Percentiles rank a stretch among this genome's conserved stretches.
These are phyloP conservation scores for Aurelia sp. DNA, from an alignment of 30 jellyfish, hydroid and myxozoan species.

Conservation along the genomic window DNA sequence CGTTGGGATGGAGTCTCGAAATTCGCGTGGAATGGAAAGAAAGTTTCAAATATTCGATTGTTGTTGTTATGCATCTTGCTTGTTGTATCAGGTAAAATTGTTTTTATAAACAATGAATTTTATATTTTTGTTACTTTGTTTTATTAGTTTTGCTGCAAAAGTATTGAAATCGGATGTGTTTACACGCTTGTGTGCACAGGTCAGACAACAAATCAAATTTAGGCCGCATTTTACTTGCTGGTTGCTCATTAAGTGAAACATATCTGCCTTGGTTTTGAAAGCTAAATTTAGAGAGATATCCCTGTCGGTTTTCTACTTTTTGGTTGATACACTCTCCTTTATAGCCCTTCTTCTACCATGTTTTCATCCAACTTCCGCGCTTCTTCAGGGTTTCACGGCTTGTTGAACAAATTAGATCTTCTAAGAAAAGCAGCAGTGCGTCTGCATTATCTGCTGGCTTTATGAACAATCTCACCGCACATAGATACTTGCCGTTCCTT, in stretches of 20 bases:
- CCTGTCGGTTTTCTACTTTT: not conserved
- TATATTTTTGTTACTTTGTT: not conserved
- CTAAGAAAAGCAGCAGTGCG: too few relatives aligned
- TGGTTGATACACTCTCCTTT: too few relatives aligned
- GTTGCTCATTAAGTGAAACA: not conserved
- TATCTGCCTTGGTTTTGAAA: not conserved
- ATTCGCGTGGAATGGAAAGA: not conserved
- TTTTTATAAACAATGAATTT: not conserved
- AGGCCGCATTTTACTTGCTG: conserved; percentile 43
- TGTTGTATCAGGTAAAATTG: not conserved
- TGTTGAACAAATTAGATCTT: too few relatives aligned
- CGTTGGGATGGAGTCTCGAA: conserved; percentile 17
- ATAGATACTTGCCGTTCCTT: too few relatives aligned
- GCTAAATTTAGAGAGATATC: not conserved
- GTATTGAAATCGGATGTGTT: conserved; percentile 10
- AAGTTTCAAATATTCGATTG: not conserved
- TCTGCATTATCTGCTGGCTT: too few relatives aligned
- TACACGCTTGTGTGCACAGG: conserved; percentile 44
- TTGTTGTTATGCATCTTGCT: not conserved
- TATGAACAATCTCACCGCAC: too few relatives aligned
- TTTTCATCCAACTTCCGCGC: too few relatives aligned
- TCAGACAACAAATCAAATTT: conserved; percentile 24
- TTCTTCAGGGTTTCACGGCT: too few relatives aligned
- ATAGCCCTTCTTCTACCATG: too few relatives aligned
- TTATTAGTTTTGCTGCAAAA: not conserved